phyloP scores from a whole-genome alignment of 1,140 invertebrate genomes.

The Drosophila teissieri region DNA sequence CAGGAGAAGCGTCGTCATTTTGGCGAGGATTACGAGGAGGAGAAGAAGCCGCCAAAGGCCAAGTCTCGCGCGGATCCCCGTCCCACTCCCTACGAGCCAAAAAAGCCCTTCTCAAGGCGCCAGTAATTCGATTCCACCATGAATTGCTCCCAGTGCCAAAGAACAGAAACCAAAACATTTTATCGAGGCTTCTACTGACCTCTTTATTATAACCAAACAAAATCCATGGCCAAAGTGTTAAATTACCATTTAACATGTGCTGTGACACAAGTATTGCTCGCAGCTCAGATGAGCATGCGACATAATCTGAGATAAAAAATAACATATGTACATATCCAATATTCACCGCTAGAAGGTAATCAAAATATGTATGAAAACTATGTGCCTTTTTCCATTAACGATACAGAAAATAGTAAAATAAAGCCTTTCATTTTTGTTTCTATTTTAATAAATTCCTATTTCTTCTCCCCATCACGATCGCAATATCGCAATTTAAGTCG shows the following conservation, averaged over 20 bases:
- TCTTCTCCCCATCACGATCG: too few species aligned
- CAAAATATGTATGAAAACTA: too few species aligned
- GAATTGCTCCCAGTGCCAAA: neutral
- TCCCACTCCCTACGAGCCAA: conserved; percentile 32
- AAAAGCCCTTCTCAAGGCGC: neutral
- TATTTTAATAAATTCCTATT: too few species aligned
- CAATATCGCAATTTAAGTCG: too few species aligned
- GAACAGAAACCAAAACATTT: neutral
- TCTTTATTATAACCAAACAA: neutral
- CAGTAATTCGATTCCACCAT: neutral
- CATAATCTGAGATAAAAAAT: too few species aligned
- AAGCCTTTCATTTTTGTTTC: too few species aligned
- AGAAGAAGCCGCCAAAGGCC: neutral
- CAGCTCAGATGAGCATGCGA: too few species aligned
- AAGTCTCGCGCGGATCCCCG: neutral
- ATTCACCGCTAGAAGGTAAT: too few species aligned
- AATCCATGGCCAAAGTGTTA: neutral
- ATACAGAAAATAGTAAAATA: too few species aligned
- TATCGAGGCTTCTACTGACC: neutral
- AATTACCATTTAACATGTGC: neutral
- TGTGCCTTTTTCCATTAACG: too few species aligned
- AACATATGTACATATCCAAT: too few species aligned
- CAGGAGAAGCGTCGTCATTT: conserved; percentile 53
- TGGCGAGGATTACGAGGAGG: conserved; percentile 32
- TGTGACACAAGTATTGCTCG: too few species aligned